Conservation (phyloP, 2,113 vertebrate genomes). For the Balaeniceps rex region DNA sequence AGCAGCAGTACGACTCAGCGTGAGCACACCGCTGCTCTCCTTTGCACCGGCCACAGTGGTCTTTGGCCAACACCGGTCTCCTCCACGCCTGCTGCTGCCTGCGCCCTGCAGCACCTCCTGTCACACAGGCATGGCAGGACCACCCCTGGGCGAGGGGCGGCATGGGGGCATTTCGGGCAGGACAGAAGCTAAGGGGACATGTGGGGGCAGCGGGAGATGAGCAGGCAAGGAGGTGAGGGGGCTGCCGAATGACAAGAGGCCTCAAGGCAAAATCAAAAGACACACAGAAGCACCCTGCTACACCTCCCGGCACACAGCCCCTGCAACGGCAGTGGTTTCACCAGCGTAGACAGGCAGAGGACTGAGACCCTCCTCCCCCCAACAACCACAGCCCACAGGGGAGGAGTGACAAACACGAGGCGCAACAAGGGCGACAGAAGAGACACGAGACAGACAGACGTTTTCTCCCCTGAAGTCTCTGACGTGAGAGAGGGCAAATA, state of each 20-base stretch:
- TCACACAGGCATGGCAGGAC: rapidly evolving
- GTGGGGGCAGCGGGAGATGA: not conserved
- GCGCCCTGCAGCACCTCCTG: not conserved
- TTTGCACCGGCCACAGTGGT: not conserved
- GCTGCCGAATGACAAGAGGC: not conserved
- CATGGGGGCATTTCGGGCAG: rapidly evolving
- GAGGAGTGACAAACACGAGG: rapidly evolving
- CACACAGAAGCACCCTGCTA: not conserved
- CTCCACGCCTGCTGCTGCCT: not conserved
- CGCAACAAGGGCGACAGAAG: not conserved
- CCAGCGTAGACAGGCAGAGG: not conserved
- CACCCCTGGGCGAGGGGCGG: rapidly evolving
- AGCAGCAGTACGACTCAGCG: not conserved
- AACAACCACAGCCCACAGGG: not conserved
- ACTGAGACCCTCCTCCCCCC: not conserved
- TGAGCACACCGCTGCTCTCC: not conserved
- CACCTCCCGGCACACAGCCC: not conserved
- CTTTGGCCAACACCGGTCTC: not conserved
- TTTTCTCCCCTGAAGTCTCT: not conserved
- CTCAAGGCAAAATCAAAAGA: not conserved
- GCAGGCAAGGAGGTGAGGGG: not conserved
- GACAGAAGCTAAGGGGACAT: not conserved
- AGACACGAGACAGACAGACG: not conserved
- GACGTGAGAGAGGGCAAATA: not conserved
- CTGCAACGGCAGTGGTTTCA: not conserved